Percentiles rank a stretch among this genome's conserved stretches.
Evolutionary conservation across 2,888 invertebrate species (phyloP).

Genomic region (Adela reaumurella): DNA sequence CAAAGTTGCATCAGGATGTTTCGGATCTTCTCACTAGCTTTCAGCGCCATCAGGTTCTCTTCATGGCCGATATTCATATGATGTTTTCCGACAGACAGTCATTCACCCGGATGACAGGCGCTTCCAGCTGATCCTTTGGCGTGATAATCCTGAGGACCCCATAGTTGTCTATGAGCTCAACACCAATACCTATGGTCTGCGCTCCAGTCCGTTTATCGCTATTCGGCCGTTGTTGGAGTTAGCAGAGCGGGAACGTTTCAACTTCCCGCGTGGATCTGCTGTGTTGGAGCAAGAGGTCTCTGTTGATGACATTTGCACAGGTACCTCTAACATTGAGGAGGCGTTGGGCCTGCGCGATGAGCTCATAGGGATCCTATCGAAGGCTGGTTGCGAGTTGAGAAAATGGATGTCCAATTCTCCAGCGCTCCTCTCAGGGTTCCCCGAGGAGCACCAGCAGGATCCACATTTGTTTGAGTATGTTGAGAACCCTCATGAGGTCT

Average conservation of each 20-base stretch:
- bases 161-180: neutral
- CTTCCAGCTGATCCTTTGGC: slow-evolving; percentile 4
- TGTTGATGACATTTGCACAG: slow-evolving; percentile 1
- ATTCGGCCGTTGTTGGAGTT: neutral
- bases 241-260: neutral
- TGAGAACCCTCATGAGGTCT: too few relatives aligned
- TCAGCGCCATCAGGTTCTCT: too few relatives aligned
- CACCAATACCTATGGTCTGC: neutral
- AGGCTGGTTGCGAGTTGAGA: slow-evolving; percentile 1
- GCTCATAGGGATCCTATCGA: neutral
- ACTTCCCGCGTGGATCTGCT: neutral
- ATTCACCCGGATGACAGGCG: slow-evolving; percentile 2
- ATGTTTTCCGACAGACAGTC: slow-evolving; percentile 1
- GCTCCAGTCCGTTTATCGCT: slow-evolving; percentile 1
- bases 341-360: slow-evolving; percentile 1
- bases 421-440: neutral
- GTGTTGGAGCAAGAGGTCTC: slow-evolving; percentile 1
- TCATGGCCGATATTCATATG: too few relatives aligned
- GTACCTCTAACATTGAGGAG: neutral
- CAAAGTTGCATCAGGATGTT: too few relatives aligned
- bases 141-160: slow-evolving; percentile 1
- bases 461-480: neutral
- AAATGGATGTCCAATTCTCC: slow-evolving; percentile 3
- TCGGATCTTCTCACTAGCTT: too few relatives aligned
- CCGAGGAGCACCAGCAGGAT: slow-evolving; percentile 3